These are phyloP conservation scores for Craseonycteris thonglongyai DNA, from an alignment of 2,113 vertebrate genomes.

Conservation along the genomic window DNA sequence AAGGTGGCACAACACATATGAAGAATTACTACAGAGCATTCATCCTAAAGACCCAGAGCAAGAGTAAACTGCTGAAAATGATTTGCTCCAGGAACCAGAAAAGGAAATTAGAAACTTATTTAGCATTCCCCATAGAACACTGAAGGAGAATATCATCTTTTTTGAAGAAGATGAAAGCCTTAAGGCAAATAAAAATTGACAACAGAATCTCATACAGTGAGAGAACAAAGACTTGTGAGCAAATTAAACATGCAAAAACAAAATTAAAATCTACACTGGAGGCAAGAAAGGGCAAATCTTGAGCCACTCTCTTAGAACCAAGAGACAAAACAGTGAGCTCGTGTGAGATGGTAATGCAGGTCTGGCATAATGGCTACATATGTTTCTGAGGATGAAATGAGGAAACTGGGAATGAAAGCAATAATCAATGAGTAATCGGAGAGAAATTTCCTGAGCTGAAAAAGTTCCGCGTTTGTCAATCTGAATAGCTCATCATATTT, in stretches of 20 bases:
- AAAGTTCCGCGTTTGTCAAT: not conserved
- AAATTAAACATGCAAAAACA: not conserved
- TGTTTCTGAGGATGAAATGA: not conserved
- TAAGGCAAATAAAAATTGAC: not conserved
- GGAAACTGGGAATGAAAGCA: not conserved
- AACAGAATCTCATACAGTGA: not conserved
- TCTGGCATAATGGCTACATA: too few relatives aligned
- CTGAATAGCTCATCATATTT: not conserved
- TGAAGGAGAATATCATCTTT: not conserved
- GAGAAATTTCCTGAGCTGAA: not conserved
- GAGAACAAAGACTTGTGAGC: not conserved
- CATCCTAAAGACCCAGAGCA: not conserved
- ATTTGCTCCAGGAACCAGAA: not conserved
- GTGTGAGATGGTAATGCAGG: rapidly evolving
- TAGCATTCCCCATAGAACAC: not conserved
- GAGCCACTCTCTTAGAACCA: not conserved
- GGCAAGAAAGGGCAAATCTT: not conserved
- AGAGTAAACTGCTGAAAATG: not conserved
- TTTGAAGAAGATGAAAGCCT: not conserved
- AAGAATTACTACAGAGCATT: not conserved
- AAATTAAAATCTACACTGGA: not conserved
- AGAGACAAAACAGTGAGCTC: not conserved
- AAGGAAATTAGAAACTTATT: not conserved
- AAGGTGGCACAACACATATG: not conserved
- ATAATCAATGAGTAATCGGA: not conserved